phyloP scores from a whole-genome alignment of 1,140 invertebrate species.

The Drosophila bifasciata region DNA sequence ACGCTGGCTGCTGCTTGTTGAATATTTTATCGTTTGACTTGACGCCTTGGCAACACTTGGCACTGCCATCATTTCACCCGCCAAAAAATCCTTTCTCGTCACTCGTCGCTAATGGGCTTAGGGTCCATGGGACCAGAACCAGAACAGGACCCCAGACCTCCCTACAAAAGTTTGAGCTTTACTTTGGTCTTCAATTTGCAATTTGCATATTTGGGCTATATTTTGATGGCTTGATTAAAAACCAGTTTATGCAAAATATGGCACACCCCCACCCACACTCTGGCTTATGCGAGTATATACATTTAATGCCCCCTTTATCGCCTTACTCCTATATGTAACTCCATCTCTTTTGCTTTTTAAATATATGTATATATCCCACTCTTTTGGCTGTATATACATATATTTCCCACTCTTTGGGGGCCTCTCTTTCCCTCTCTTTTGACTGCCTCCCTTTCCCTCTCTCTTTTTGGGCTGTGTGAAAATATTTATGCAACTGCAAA shows the following conservation, averaged over 20 bases:
- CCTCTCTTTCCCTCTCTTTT: not conserved
- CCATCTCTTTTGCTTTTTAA: no score
- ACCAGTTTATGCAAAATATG: constrained; percentile 27
- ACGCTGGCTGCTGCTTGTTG: constrained; percentile 36
- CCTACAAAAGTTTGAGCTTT: not conserved
- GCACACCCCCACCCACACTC: not conserved
- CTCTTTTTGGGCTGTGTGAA: constrained; percentile 10
- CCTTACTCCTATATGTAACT: no score
- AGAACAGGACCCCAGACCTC: not conserved
- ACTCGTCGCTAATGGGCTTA: constrained; percentile 66
- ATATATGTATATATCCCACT: no score
- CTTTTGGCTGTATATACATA: not conserved
- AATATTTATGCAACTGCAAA: constrained; percentile 65
- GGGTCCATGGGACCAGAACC: not conserved
- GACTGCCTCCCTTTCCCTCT: no score
- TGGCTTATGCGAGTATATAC: not conserved
- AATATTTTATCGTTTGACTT: constrained; percentile 83
- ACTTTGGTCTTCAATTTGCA: constrained; percentile 33
- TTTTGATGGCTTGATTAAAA: constrained; percentile 54
- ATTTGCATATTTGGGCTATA: constrained; percentile 51
- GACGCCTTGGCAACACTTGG: constrained; percentile 76
- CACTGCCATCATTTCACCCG: constrained; percentile 59
- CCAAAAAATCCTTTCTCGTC: constrained; percentile 73
- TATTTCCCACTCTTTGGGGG: no score
- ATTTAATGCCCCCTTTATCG: not conserved